Evolutionary conservation across 1,140 invertebrate species (phyloP), one percentile per base, ranked within the genome.

Genomic region (Cyclargus thomasi): DNA sequence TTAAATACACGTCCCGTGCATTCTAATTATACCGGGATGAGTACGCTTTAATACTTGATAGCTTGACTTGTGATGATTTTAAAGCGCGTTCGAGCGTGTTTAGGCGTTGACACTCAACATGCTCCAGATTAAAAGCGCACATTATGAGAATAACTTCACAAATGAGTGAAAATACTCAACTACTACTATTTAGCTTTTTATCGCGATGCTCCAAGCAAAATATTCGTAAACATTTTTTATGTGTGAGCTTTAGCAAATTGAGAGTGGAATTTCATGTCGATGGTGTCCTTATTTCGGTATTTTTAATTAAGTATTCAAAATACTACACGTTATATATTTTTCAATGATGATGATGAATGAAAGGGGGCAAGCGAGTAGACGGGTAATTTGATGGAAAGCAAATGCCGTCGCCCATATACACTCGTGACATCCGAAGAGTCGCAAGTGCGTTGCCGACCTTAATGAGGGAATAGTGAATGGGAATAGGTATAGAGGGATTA

Each of bases 1-100:
- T 69, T 68, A 72, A 72, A 72, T 65, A 64, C 57, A 65, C 36
- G 62, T 64, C 55, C 47, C 53, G 8, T 66, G 64, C 64, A 66
- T 66, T 66, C 64, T 64, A 53, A 64, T 22, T 64, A n/a, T 64
- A 64, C 36, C 47, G 36, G 63, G 39, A 64, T 64, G 39, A 16
- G 63, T 39, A 64, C 36, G 21, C 21, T 53, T 64, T 47, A 64
- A 64, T 21, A 21, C 39, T 53, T 53, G 36, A 47, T 64, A 53
- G 36, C 55, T 21, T 59, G 55, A 59, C 55, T 59, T 59, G 53
- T 55, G 53, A 17, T 55, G 53, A 17, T 55, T 55, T 18, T 59
- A 21, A 59, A 59, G 55, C 18, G 18, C 8, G 55, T 20, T 7
- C 18, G 18, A 20, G 55, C 18, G 55, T 59, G 18, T 59, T 59